Percentiles rank a stretch among this genome's conserved stretches.
Evolutionary conservation across 2,113 vertebrate species (phyloP).

Genomic region (Dunckerocampus dactyliophorus): DNA sequence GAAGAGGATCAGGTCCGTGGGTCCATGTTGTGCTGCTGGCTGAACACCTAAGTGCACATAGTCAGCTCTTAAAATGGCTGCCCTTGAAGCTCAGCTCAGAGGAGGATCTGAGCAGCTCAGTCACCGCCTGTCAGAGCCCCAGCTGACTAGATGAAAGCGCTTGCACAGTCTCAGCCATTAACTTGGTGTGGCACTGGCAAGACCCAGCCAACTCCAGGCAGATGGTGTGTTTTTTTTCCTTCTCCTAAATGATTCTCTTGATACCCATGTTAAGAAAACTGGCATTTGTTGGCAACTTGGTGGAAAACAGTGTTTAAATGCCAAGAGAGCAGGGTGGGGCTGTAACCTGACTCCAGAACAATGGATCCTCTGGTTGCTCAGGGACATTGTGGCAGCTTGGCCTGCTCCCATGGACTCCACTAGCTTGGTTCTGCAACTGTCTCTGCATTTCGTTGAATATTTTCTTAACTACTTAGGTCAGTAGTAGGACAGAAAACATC

Average conservation of each 20-base stretch:
- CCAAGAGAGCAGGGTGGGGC: constrained; percentile 86
- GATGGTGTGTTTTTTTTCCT: constrained; percentile 52
- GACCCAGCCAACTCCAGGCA: constrained; percentile 68
- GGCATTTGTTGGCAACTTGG: constrained; percentile 84
- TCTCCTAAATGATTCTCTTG: constrained; percentile 49
- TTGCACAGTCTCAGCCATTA: constrained; percentile 85
- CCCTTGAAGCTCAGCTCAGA: constrained; percentile 81
- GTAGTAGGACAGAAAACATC: constrained; percentile 3
- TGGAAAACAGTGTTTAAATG: constrained; percentile 86
- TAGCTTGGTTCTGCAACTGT: constrained; percentile 41
- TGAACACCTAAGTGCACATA: constrained; percentile 74
- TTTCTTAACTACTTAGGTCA: constrained; percentile 4
- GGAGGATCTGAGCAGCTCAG: constrained; percentile 89
- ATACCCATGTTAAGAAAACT: constrained; percentile 65
- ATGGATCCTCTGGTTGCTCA: constrained; percentile 81
- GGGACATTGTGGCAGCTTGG: constrained; percentile 62
- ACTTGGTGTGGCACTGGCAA: constrained; percentile 77
- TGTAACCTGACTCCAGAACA: constrained; percentile 92
- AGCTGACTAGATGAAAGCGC: constrained; percentile 86
- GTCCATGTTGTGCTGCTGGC: constrained; percentile 89
- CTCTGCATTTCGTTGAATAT: constrained; percentile 8
- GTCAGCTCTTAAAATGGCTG: constrained; percentile 96
- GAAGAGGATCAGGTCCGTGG: constrained; percentile 81
- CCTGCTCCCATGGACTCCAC: constrained; percentile 45
- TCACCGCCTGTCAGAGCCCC: constrained; percentile 85